These are phyloP conservation scores for Delphinus delphis DNA, from an alignment of 2,113 vertebrate genomes.

Conservation along the genomic window DNA sequence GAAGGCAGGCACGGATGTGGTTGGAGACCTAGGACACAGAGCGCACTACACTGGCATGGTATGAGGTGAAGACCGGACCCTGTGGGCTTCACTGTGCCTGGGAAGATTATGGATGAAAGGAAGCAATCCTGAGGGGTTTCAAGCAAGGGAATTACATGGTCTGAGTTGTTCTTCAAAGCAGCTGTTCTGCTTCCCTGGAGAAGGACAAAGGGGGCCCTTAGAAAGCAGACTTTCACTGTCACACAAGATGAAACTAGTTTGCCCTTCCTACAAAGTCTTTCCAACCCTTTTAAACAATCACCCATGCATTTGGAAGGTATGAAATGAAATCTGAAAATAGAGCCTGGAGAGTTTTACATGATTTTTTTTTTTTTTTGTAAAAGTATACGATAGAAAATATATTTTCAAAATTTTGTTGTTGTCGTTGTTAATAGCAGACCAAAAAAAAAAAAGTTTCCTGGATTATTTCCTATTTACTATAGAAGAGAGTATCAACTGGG, in stretches of 20 bases:
- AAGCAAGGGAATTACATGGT: background rate
- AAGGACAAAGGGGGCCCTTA: rapidly evolving
- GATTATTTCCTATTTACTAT: background rate
- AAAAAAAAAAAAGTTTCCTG: background rate
- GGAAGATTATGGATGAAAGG: rapidly evolving
- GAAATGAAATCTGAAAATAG: background rate
- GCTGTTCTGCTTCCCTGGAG: background rate
- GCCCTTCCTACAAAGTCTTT: rapidly evolving
- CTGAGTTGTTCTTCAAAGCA: background rate
- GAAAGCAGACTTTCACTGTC: rapidly evolving
- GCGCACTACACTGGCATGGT: rapidly evolving
- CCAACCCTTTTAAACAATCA: rapidly evolving
- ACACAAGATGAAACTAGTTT: rapidly evolving
- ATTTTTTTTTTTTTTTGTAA: background rate
- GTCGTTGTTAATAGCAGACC: background rate
- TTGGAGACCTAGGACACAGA: rapidly evolving
- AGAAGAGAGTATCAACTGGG: background rate
- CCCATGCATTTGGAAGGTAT: background rate
- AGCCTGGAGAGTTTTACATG: rapidly evolving
- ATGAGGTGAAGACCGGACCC: rapidly evolving
- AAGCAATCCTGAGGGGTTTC: no score
- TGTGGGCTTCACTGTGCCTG: no score
- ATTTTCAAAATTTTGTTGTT: background rate
- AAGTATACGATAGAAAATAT: background rate
- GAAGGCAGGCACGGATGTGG: rapidly evolving